Evolutionary conservation across 2,888 invertebrate species (phyloP).

Genomic region (Nineta flava): DNA sequence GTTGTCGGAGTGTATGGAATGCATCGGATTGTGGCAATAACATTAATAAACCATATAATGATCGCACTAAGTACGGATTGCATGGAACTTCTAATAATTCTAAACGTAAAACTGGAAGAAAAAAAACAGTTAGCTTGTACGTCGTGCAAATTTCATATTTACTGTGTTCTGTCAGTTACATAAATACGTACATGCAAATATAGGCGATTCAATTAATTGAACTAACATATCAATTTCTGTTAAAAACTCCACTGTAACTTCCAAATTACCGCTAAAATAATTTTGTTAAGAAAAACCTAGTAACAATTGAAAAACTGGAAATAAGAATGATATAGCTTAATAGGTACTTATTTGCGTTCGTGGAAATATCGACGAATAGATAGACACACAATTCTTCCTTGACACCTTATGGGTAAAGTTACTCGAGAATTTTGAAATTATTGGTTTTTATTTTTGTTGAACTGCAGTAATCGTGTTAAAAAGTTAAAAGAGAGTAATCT

Average conservation of each 20-base stretch:
- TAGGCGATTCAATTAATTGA: constrained; percentile 95
- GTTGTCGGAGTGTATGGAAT: constrained; percentile 66
- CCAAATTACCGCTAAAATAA: constrained; percentile 66
- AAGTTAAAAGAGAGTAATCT: no score
- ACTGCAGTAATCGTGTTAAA: no score
- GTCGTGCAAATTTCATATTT: not conserved
- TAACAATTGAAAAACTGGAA: no score
- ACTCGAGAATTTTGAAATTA: no score
- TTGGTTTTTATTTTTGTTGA: no score
- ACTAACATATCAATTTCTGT: constrained; percentile 95
- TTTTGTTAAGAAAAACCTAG: constrained; percentile 18
- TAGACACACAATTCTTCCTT: no score
- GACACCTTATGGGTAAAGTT: no score
- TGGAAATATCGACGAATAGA: no score
- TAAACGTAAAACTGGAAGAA: constrained; percentile 65
- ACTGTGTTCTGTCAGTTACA: not conserved
- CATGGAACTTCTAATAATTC: constrained; percentile 69
- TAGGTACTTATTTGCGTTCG: no score
- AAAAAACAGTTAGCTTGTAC: constrained; percentile 2
- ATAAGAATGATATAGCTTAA: no score
- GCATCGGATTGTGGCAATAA: constrained; percentile 94
- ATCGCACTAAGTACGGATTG: constrained; percentile 66
- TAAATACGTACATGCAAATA: constrained; percentile 81
- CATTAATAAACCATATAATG: constrained; percentile 93
- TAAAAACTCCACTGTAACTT: constrained; percentile 91